These are phyloP conservation scores for Botia almorhae DNA, from an alignment of 2,797 vertebrate genomes.

Conservation along the genomic window DNA sequence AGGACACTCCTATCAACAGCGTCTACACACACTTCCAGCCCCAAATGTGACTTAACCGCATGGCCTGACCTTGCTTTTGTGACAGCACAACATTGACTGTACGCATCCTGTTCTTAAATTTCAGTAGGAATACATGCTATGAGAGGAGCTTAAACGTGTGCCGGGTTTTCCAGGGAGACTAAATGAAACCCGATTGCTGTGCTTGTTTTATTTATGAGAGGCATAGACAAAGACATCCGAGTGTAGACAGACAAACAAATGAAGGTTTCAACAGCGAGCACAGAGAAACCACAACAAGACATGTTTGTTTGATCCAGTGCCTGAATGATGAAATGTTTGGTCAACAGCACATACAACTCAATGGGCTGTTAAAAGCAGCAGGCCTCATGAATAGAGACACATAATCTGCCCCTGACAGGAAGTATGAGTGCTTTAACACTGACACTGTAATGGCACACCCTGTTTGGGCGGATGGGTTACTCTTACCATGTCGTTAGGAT, in stretches of 20 bases:
- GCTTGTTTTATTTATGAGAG: constrained; percentile 24
- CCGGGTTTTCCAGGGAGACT: background rate
- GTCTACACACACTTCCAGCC: background rate
- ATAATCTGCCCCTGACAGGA: background rate
- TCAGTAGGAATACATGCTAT: background rate
- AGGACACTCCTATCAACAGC: constrained; percentile 1
- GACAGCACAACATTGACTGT: constrained; percentile 3
- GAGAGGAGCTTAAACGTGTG: background rate
- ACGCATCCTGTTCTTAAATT: background rate
- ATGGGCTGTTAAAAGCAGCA: background rate
- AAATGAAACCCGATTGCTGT: background rate
- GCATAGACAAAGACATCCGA: background rate
- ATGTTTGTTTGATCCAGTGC: background rate
- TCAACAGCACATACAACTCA: background rate
- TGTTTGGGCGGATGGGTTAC: background rate
- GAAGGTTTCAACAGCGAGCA: background rate
- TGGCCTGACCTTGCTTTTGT: background rate
- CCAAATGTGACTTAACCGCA: background rate
- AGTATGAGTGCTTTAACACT: constrained; percentile 1
- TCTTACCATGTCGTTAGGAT: constrained; percentile 91
- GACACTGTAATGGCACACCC: constrained; percentile 13
- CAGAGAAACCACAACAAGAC: background rate
- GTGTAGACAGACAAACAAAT: background rate
- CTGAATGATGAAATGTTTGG: background rate
- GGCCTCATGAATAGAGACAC: background rate